Evolutionary conservation across 64 coral and sea anemone genomes (phyloP), one percentile per base, ranked within the genome.

Genomic region (Stichodactyla helianthus): DNA sequence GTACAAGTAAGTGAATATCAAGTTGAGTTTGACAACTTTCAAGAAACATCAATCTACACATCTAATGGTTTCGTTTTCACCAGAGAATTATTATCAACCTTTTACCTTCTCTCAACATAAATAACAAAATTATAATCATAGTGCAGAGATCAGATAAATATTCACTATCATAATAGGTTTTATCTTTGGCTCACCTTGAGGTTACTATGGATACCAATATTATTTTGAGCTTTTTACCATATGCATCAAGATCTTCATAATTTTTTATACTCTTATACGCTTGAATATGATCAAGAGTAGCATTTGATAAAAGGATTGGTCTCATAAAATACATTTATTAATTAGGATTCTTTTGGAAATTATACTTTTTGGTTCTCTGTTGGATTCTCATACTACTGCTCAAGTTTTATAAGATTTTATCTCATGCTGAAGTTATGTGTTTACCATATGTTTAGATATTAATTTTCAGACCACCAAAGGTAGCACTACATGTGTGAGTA

Each of bases 221-320:
- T 81, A 81, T 81, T 81, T 81, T 81, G 78, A 81, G 31, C 78
- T n/a, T 81, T 53, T 81, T 81, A 81, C 50, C 78, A 81, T 51
- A 81, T 81, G 78, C 16, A 81, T 51, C 53, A 54, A 18, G 20
- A 81, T 81, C n/a, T n/a, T 81, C 78, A 74, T 74, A 13, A 74
- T 74, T 74, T 74, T 74, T 74, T 23, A 74, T 74, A 31, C 8
- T 74, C 31, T 74, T 74, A 74, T 12, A 74, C n/a, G 9, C 68
- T 74, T n/a, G 25, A 31, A 13, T 26, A 31, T 31, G 25, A 74
- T 31, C 10, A 74, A 74, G 68, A 23, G 68, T 74, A 28, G 25
- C 68, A 74, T 31, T 11, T 74, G 68, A 74, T 74, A 74, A 74
- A 23, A 74, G 10, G 68, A n/a, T 31, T 74, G 12, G 68, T n/a